phyloP scores from a whole-genome alignment of 2,888 invertebrate species.

The Andrena minutula region DNA sequence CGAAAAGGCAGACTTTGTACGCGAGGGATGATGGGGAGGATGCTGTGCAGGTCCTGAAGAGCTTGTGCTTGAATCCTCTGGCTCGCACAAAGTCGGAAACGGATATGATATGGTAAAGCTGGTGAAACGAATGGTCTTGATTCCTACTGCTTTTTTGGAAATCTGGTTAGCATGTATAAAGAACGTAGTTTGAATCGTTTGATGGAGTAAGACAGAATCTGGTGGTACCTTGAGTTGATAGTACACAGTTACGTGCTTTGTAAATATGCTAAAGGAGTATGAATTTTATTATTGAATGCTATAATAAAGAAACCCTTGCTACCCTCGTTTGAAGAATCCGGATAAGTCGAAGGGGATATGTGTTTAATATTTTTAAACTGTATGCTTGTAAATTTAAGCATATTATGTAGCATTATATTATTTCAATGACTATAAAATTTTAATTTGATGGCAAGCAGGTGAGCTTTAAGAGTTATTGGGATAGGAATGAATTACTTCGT shows the following conservation, averaged over 20 bases:
- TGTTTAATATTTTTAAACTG: not conserved
- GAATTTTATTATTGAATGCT: slow-evolving; percentile 26
- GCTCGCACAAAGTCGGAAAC: slow-evolving; percentile 78
- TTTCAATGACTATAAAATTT: slow-evolving; percentile 10
- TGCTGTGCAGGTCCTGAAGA: slow-evolving; percentile 78
- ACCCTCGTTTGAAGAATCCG: slow-evolving; percentile 52
- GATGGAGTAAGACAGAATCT: not conserved
- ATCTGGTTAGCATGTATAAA: not conserved
- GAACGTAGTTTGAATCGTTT: not conserved
- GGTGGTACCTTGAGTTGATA: not conserved
- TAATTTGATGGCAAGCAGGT: not conserved
- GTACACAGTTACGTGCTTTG: slow-evolving; percentile 30
- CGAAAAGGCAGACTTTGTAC: slow-evolving; percentile 81
- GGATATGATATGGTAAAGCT: slow-evolving; percentile 81
- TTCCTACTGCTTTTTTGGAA: not conserved
- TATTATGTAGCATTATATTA: slow-evolving; percentile 12
- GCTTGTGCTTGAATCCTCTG: slow-evolving; percentile 81
- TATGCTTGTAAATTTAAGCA: not conserved
- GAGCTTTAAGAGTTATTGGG: not conserved
- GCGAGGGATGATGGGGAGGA: slow-evolving; percentile 82
- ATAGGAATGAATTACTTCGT: not conserved
- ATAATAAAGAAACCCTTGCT: slow-evolving; percentile 56
- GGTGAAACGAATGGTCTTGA: not conserved
- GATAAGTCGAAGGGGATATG: not conserved
- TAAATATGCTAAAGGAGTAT: slow-evolving; percentile 49